Base-by-base conservation (phyloP, 2,888 invertebrate species). In the Hypena proboscidalis region DNA sequence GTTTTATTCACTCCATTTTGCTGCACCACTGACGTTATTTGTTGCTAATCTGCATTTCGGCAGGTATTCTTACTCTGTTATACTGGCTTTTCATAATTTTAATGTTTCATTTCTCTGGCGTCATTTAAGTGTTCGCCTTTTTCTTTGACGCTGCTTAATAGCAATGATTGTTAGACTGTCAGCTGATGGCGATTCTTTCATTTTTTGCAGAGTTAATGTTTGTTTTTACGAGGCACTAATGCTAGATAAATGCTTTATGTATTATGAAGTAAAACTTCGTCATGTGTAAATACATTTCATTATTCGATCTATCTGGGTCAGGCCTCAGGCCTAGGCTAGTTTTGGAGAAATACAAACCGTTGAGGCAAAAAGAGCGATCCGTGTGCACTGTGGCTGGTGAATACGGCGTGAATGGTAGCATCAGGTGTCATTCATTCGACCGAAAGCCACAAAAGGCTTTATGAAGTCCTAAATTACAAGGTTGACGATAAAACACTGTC, bases 1-100 rank as follows among this genome's bases (percentile, higher is more conserved):
- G 35, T 62, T 57, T 56, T 57, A 62, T 62, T 42, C 59, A 51
- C 59, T 62, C 57, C 62, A 62, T 62, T 62, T 62, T 58, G 25
- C 51, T 42, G 54, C 58, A 46, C 48, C 47, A 51, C 42, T 54
- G 59, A 59, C 57, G 53, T 57, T 62, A 59, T 62, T 62, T 57
- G 57, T 59, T 59, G 46, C 48, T 48, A 53, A 51, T 48, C 39
- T 42, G 47, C 57, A 62, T 59, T 51, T 57, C 56, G 37, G 62
- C 50, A 57, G 59, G 53, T 53, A 59, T 40, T 45, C 50, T 29
- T 44, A n/a, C n/a, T n/a, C n/a, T n/a, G 44, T 53, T 53, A 57
- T 62, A 56, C 35, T 46, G 44, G 44, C 53, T 42, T 62, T 59
- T 62, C 45, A 57, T 56, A 49, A 61, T 51, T 59, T 62, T 62